Conservation (phyloP, 2,797 vertebrate genomes). For the Australoheros facetus region DNA sequence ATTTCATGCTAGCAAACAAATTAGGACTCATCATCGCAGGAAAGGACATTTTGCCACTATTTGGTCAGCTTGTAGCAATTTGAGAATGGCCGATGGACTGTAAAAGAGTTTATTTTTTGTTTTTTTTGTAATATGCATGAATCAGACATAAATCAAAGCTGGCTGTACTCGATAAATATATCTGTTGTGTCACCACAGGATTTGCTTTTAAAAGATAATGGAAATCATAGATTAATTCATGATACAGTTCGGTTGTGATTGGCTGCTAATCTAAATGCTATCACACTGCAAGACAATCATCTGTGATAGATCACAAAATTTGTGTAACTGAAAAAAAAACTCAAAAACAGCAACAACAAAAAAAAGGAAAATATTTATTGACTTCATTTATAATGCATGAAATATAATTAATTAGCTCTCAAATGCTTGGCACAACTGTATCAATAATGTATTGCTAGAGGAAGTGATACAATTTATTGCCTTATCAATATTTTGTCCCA, state of each 20-base stretch:
- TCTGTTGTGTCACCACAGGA: slow-evolving; percentile 32
- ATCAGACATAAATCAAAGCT: slow-evolving; percentile 31
- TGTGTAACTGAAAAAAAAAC: background rate
- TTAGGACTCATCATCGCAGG: slow-evolving; percentile 56
- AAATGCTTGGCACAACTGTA: background rate
- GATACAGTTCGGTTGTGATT: background rate
- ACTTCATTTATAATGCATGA: background rate
- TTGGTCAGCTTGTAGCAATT: slow-evolving; percentile 44
- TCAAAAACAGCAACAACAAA: background rate
- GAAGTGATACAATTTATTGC: background rate
- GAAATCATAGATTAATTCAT: background rate
- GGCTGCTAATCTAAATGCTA: background rate
- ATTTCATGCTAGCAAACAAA: slow-evolving; percentile 45
- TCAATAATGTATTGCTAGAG: background rate
- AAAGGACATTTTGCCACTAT: slow-evolving; percentile 43
- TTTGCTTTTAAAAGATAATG: slow-evolving; percentile 19
- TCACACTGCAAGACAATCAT: background rate
- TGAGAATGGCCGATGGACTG: slow-evolving; percentile 21
- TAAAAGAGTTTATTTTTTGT: slow-evolving; percentile 24
- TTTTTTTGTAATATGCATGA: slow-evolving; percentile 32
- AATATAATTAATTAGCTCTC: slow-evolving; percentile 2
- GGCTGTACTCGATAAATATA: slow-evolving; percentile 46
- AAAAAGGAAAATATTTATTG: background rate
- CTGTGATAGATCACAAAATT: background rate
- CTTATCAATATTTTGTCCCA: background rate